Evolutionary conservation across 23 tunicate genomes (phyloP).

Genomic region (Halocynthia roretzi): DNA sequence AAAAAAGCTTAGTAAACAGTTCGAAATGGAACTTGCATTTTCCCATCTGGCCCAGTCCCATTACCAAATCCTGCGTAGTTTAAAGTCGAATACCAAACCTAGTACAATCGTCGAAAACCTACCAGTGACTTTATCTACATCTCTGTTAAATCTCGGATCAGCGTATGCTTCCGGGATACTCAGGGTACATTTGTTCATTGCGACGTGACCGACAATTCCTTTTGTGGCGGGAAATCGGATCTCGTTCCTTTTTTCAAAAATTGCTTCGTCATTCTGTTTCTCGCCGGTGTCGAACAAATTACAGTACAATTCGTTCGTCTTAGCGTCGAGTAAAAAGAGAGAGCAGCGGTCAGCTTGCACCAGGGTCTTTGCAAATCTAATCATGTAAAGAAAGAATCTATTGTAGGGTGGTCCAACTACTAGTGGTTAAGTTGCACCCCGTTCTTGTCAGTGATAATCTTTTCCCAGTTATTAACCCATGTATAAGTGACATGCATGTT

Average conservation of each 20-base stretch:
- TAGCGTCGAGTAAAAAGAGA: conserved; percentile 43
- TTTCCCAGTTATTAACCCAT: too few relatives aligned
- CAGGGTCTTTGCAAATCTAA: conserved; percentile 66
- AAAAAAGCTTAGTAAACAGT: too few relatives aligned
- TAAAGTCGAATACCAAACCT: neutral
- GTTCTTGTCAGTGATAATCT: too few relatives aligned
- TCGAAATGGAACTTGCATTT: too few relatives aligned
- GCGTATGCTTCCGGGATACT: conserved; percentile 53
- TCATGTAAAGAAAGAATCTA: neutral
- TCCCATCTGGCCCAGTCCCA: too few relatives aligned
- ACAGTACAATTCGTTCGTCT: conserved; percentile 57
- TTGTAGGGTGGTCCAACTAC: too few relatives aligned
- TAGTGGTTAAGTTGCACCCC: too few relatives aligned
- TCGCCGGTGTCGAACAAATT: conserved; percentile 59
- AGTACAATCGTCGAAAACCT: neutral
- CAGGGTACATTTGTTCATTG: conserved; percentile 28
- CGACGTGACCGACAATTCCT: conserved; percentile 70
- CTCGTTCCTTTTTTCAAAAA: conserved; percentile 53
- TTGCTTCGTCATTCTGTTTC: conserved; percentile 39
- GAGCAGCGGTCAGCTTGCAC: conserved; percentile 82
- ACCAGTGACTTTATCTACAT: conserved; percentile 81
- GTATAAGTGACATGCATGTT: too few relatives aligned
- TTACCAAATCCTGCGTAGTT: neutral
- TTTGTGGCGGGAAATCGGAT: conserved; percentile 53
- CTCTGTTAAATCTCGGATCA: conserved; percentile 70